Evolutionary conservation across 1,140 invertebrate genomes (phyloP).

Genomic region (Caenorhabditis remanei): DNA sequence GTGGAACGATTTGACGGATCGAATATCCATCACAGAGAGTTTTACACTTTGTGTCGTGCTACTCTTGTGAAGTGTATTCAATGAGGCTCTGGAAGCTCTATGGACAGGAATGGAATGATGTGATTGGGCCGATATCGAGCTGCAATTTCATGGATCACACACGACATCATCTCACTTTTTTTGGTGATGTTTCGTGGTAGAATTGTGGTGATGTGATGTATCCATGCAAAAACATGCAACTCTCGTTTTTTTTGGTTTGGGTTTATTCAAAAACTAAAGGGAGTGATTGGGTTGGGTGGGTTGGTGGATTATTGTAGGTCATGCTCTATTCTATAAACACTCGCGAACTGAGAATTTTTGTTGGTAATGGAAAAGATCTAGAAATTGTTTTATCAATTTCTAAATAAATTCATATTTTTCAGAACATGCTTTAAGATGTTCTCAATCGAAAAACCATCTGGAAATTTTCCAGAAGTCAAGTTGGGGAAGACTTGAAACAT

Average conservation of each 20-base stretch:
- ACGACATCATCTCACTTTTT: no score
- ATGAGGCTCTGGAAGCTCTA: constrained; percentile 31
- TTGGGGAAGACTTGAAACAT: neutral
- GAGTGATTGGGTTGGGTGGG: no score
- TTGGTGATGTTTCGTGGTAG: no score
- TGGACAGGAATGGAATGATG: constrained; percentile 48
- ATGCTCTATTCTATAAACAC: neutral
- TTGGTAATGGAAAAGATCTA: no score
- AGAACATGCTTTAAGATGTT: no score
- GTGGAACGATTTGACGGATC: constrained; percentile 55
- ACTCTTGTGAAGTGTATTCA: constrained; percentile 43
- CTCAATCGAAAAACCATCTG: no score
- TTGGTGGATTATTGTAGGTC: no score
- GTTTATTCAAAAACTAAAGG: neutral
- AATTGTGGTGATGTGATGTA: neutral
- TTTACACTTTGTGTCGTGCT: constrained; percentile 29
- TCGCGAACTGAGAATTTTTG: no score
- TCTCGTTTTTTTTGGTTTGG: neutral
- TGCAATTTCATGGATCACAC: constrained; percentile 43
- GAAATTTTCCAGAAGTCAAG: no score
- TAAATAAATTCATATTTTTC: no score
- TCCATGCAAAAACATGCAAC: constrained; percentile 37
- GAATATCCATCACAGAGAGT: constrained; percentile 58
- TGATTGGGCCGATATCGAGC: constrained; percentile 48
- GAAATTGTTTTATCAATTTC: no score